phyloP scores from a whole-genome alignment of 2,797 vertebrate species.

The Apogon hyalosoma region DNA sequence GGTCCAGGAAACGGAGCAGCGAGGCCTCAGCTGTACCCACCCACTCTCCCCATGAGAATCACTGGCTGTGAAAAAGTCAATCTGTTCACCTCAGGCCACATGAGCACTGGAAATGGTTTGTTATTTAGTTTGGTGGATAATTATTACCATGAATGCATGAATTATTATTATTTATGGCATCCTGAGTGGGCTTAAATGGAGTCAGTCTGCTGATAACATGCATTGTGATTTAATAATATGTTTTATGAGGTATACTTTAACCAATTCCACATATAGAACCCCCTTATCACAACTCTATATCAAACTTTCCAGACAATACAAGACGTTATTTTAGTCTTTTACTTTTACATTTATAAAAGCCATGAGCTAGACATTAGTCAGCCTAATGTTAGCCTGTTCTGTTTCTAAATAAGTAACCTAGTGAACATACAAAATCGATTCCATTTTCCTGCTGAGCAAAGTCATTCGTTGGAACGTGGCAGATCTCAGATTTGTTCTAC shows the following conservation, averaged over 20 bases:
- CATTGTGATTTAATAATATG: slow-evolving; percentile 36
- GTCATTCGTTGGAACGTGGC: neutral
- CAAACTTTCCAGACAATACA: no score
- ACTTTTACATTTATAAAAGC: no score
- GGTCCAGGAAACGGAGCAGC: slow-evolving; percentile 43
- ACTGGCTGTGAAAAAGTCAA: slow-evolving; percentile 48
- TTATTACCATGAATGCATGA: slow-evolving; percentile 13
- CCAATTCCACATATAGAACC: no score
- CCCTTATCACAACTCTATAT: no score
- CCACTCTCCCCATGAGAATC: slow-evolving; percentile 44
- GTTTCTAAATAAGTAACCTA: no score
- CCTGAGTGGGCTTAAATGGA: slow-evolving; percentile 44
- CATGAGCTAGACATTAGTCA: no score
- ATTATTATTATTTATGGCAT: slow-evolving; percentile 29
- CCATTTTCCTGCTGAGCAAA: neutral
- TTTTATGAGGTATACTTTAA: slow-evolving; percentile 34
- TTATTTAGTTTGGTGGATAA: slow-evolving; percentile 22
- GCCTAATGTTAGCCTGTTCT: no score
- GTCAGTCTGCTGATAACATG: slow-evolving; percentile 29
- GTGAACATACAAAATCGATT: no score
- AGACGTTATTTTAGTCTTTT: no score
- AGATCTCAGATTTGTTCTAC: no score
- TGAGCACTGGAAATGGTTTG: neutral
- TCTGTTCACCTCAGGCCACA: slow-evolving; percentile 42
- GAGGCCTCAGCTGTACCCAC: slow-evolving; percentile 34